These are phyloP conservation scores for Nomia melanderi DNA, from an alignment of 1,140 invertebrate species.

Conservation along the genomic window DNA sequence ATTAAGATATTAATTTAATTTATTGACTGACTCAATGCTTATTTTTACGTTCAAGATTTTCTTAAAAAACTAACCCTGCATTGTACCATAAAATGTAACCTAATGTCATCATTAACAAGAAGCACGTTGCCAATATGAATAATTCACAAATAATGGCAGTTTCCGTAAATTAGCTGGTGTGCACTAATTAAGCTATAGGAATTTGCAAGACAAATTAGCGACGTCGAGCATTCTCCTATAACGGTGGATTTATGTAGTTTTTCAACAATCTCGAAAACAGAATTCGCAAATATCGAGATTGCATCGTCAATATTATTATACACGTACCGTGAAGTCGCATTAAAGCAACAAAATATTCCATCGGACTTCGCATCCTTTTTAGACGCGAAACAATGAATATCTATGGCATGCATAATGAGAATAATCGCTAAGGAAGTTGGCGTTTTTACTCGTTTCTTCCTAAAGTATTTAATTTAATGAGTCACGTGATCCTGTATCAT, in stretches of 20 bases:
- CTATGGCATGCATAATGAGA: background rate
- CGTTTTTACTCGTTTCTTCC: background rate
- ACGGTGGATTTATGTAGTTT: background rate
- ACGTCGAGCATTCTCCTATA: background rate
- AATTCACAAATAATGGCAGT: background rate
- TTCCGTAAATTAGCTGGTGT: background rate
- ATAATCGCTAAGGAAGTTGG: background rate
- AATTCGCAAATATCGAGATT: background rate
- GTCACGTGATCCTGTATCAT: background rate
- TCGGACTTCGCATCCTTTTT: background rate
- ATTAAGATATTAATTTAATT: background rate
- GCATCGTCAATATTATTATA: background rate
- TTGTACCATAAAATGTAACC: background rate
- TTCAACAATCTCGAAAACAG: background rate
- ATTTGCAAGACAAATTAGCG: constrained; percentile 18
- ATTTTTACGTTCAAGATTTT: background rate
- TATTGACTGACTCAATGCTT: too few relatives aligned
- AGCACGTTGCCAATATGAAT: background rate
- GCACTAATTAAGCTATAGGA: background rate
- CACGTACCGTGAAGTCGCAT: background rate
- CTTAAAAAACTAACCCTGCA: background rate
- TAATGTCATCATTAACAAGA: background rate
- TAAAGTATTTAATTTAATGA: constrained; percentile 14
- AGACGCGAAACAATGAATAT: background rate
- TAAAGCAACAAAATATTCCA: background rate